Base-by-base conservation (phyloP, 2,888 invertebrate species). In the Onthophagus sagittarius region DNA sequence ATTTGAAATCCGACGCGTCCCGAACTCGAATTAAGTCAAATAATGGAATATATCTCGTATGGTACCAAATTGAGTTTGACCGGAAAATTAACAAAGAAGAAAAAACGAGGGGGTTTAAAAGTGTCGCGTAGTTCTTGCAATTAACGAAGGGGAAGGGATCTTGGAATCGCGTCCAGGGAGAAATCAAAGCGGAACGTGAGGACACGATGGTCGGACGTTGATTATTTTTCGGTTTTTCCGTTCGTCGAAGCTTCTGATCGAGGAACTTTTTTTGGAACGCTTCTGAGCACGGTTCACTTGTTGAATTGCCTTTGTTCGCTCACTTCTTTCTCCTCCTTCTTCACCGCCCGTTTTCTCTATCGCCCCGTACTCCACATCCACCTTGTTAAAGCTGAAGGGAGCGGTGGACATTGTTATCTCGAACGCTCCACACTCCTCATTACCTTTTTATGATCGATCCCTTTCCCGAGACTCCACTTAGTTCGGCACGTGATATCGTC, bases 391-490 rank as follows among this genome's bases (percentile, higher is more conserved):
- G 67, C 67, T 67, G n/a, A 67, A 67, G 67, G 67, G 67, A 67
- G 32, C 67, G 32, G 23, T 67, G 67, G 67, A 67, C 67, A 67
- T 67, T 67, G 67, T 67, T 67, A 67, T 67, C 67, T 67, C 32
- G 67, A 67, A 67, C 67, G 67, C 67, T 53, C 39, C 67, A 67
- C 67, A 67, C 67, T 67, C 67, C 67, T 67, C 67, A 67, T 67
- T 67, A 67, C 67, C 31, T 67, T 67, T 67, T 67, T 67, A 67
- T 67, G 67, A 67, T 67, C 67, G 67, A 67, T 31, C 67, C 64
- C 23, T 67, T 67, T 67, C 67, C 67, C 67, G n/a, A 67, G 67
- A 31, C 32, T 32, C 67, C 67, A 67, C 67, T 67, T 67, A 67
- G 67, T 67, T 67, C 67, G 31, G 67, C 31, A 67, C 67, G 67